These are phyloP conservation scores for Zoanthus sansibaricus DNA, from an alignment of 92 coral and sea anemone genomes.

Conservation along the genomic window DNA sequence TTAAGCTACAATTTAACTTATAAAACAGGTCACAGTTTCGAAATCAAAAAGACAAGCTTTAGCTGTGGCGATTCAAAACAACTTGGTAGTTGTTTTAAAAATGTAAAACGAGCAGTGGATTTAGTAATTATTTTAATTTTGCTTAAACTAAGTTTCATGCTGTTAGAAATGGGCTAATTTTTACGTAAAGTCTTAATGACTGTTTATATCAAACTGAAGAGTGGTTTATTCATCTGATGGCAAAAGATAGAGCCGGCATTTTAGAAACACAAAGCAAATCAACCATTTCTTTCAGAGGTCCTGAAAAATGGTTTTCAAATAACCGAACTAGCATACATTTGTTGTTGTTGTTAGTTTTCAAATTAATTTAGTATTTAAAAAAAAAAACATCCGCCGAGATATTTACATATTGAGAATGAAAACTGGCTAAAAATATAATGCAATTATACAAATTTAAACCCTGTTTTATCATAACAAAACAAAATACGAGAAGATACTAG, in stretches of 20 bases:
- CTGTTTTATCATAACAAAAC: not conserved
- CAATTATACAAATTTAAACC: not conserved
- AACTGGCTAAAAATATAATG: not conserved
- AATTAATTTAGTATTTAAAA: too few species aligned
- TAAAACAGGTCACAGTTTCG: not conserved
- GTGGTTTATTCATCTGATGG: not conserved
- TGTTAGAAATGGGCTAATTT: not conserved
- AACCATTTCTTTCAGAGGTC: too few species aligned
- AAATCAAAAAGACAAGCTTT: not conserved
- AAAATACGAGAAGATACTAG: too few species aligned
- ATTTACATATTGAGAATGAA: not conserved
- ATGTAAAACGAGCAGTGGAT: not conserved
- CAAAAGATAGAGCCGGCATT: not conserved
- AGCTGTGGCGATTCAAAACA: not conserved
- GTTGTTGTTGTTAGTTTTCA: too few species aligned
- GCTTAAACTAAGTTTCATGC: not conserved
- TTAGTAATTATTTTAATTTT: not conserved
- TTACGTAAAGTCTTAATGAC: not conserved
- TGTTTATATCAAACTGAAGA: not conserved
- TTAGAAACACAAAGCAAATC: not conserved
- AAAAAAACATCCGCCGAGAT: not conserved
- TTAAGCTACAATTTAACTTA: not conserved
- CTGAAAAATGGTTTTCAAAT: too few species aligned
- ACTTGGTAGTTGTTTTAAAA: not conserved
- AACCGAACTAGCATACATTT: too few species aligned